These are phyloP conservation scores for Melopsittacus undulatus DNA, from an alignment of 2,797 vertebrate genomes.

Conservation along the genomic window DNA sequence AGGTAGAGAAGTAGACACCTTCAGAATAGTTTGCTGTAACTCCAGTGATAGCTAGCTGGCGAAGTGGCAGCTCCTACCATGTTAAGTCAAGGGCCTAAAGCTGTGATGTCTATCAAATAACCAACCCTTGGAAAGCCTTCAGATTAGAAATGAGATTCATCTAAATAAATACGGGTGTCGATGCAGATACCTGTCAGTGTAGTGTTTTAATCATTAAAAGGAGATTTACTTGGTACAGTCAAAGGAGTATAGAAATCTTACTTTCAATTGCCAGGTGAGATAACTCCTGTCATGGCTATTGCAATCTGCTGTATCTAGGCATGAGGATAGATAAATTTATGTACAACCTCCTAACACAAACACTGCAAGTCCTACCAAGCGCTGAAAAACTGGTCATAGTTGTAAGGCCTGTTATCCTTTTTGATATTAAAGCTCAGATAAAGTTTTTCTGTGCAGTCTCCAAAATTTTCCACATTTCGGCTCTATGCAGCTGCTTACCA, in stretches of 20 bases:
- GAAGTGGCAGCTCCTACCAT: background rate
- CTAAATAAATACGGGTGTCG: background rate
- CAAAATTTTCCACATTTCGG: background rate
- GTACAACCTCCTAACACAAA: background rate
- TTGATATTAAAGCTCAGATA: background rate
- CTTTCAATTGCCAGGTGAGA: background rate
- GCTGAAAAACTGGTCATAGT: background rate
- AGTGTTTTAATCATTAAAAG: background rate
- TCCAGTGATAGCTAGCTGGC: too few relatives aligned
- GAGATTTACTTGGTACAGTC: accelerated
- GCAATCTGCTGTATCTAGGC: background rate
- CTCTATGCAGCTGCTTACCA: background rate
- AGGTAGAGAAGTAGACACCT: background rate
- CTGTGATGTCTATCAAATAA: background rate
- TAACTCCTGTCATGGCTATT: background rate
- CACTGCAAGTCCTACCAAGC: background rate
- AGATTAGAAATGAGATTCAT: background rate
- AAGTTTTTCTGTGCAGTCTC: background rate
- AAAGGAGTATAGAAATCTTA: background rate
- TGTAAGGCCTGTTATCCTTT: background rate
- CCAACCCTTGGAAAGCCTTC: background rate
- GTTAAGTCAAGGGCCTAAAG: background rate
- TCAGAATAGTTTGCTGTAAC: background rate
- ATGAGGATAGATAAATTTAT: background rate
- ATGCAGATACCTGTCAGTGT: background rate